Evolutionary conservation across 1,140 invertebrate genomes (phyloP), one percentile per base, ranked within the genome.

Genomic region (Aphelinus atriplicis): DNA sequence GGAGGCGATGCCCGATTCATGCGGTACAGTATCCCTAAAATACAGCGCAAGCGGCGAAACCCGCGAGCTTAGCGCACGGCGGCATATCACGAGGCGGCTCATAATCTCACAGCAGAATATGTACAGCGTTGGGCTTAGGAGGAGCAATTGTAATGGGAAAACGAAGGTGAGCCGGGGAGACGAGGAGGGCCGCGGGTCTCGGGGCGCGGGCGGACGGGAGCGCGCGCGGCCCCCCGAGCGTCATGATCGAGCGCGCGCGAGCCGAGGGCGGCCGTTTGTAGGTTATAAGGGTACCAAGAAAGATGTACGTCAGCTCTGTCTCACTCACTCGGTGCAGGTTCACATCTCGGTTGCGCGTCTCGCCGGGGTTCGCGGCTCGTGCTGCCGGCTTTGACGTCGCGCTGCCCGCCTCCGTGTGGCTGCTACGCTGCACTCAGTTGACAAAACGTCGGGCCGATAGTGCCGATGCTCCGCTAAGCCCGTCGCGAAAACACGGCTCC

Each of bases 401-500:
- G 46, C 61, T 45, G n/a, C 26, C 26, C 57, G 45, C 47, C 61
- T 1, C 45, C 46, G 7, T 2, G 1, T 43, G n/a, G 5, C 43
- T 58, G n/a, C n/a, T 26, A 43, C 42, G 3, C 58, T 43, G 5
- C 3, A 4, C 42, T 26, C 26, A 43, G 5, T 6, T 3, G 3
- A 5, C 26, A 6, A 58, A 42, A 58, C n/a, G 5, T 58, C 45
- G 6, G 58, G 42, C 9, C 9, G 58, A 26, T 5, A 43, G 42
- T 61, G 2, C 48, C 7, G 9, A 6, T 48, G 45, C 0, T 56
- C 42, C 48, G 62, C 47, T 64, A 64, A 7, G 62, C 26, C 55
- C 26, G 2, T 69, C 69, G 58, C 51, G 50, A 76, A 71, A 72
- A 72, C 56, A 76, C 58, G 58, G 42, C 45, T 76, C 69, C 63